Evolutionary conservation across 2,888 invertebrate genomes (phyloP).

Genomic region (Campoplex nolae): DNA sequence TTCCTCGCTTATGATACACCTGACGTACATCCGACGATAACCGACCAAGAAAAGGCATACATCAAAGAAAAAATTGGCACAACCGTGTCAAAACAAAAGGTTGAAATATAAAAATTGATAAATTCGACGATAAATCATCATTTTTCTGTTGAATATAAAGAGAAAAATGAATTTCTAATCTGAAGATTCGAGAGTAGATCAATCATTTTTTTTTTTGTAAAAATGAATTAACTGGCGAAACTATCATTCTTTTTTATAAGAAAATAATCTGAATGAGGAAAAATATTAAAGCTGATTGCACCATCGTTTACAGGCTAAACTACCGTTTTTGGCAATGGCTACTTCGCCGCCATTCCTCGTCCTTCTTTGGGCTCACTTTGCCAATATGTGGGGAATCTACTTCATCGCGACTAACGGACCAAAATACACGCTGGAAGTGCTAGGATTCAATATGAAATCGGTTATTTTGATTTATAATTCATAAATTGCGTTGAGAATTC

Average conservation of each 20-base stretch:
- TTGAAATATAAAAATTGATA: constrained; percentile 32
- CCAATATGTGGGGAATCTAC: constrained; percentile 93
- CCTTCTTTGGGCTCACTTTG: constrained; percentile 89
- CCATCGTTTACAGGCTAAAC: constrained; percentile 86
- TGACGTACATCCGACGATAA: constrained; percentile 87
- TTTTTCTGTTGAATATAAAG: not conserved
- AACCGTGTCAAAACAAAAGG: constrained; percentile 80
- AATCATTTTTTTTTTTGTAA: too few relatives aligned
- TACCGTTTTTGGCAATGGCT: constrained; percentile 88
- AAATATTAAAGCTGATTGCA: not conserved
- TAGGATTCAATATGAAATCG: constrained; percentile 89
- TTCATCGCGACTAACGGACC: constrained; percentile 92
- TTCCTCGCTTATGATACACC: constrained; percentile 89
- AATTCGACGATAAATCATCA: too few relatives aligned
- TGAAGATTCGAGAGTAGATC: too few relatives aligned
- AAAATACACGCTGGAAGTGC: constrained; percentile 90
- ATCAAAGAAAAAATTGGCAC: constrained; percentile 85
- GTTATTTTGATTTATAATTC: constrained; percentile 71
- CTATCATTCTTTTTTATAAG: too few relatives aligned
- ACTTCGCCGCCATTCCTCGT: constrained; percentile 90
- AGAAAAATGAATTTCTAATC: too few relatives aligned
- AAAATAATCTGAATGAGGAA: not conserved
- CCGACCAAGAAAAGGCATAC: constrained; percentile 87
- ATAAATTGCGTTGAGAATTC: not conserved
- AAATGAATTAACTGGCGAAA: too few relatives aligned